Evolutionary conservation across 2,113 vertebrate genomes (phyloP).

Genomic region (Brevimyrus niger): DNA sequence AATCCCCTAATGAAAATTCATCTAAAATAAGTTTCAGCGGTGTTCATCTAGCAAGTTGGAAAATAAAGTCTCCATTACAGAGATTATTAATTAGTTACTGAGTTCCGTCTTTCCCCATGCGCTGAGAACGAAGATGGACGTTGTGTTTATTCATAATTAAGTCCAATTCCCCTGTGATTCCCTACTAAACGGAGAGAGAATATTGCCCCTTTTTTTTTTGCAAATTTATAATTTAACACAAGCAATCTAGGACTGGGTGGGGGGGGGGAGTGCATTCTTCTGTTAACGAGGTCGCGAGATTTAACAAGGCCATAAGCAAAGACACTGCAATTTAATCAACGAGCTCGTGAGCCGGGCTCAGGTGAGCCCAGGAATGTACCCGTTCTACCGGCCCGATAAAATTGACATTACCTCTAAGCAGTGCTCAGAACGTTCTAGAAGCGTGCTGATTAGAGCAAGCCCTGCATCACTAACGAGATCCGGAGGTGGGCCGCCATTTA

Average conservation of each 20-base stretch:
- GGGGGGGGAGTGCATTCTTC: neutral
- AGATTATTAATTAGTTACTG: slow-evolving; percentile 22
- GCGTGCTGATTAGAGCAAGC: neutral
- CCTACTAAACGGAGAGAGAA: neutral
- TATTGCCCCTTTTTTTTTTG: neutral
- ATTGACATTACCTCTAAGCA: neutral
- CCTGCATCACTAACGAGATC: no score
- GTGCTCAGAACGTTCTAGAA: neutral
- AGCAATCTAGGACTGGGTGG: neutral
- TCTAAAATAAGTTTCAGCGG: neutral
- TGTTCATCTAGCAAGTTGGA: neutral
- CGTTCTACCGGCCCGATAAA: neutral
- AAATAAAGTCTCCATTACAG: slow-evolving; percentile 1
- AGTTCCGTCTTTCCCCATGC: slow-evolving; percentile 15
- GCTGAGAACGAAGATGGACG: slow-evolving; percentile 19
- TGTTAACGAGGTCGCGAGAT: neutral
- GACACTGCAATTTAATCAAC: neutral
- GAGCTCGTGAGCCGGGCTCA: no score
- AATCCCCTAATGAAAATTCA: neutral
- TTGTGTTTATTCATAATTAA: slow-evolving; percentile 26
- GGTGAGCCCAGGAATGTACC: neutral
- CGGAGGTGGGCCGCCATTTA: slow-evolving; percentile 23
- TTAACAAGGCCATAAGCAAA: neutral
- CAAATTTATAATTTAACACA: neutral
- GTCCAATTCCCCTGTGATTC: slow-evolving; percentile 19